A percentile compares a stretch with the other conserved stretches of the same genome.
Evolutionary conservation across 2,113 vertebrate genomes (phyloP).

Genomic region (Thalassarche chlororhynchos): DNA sequence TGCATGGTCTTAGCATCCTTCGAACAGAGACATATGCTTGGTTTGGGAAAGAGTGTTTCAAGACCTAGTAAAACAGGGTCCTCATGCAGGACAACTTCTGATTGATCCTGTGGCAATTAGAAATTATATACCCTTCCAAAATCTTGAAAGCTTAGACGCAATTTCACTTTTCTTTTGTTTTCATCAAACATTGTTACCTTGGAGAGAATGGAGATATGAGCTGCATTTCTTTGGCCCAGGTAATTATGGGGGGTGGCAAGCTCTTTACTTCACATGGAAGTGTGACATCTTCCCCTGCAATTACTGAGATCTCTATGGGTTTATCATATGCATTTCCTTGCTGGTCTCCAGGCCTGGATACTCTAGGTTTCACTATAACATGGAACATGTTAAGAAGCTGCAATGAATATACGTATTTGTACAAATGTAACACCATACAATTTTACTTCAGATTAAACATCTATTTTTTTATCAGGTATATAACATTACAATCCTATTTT

Average conservation of each 20-base stretch:
- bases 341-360: conserved; percentile 62
- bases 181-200: conserved; percentile 75
- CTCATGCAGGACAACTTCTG: background rate
- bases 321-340: conserved; percentile 62
- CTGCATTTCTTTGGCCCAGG: conserved; percentile 92
- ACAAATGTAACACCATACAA: background rate
- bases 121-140: background rate
- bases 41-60: background rate
- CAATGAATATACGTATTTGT: background rate
- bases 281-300: conserved; percentile 83
- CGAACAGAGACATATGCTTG: accelerated
- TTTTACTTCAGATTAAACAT: background rate
- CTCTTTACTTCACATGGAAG: conserved; percentile 93
- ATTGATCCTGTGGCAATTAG: background rate
- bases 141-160: background rate
- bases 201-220: conserved; percentile 93
- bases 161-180: background rate
- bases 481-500: background rate
- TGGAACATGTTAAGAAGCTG: background rate
- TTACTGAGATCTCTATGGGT: conserved; percentile 81
- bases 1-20: background rate
- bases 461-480: background rate
- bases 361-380: conserved; percentile 88
- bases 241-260: conserved; percentile 88
- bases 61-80: background rate